These are phyloP conservation scores for Eupithecia inturbata DNA, from an alignment of 2,888 invertebrate genomes.

Conservation along the genomic window DNA sequence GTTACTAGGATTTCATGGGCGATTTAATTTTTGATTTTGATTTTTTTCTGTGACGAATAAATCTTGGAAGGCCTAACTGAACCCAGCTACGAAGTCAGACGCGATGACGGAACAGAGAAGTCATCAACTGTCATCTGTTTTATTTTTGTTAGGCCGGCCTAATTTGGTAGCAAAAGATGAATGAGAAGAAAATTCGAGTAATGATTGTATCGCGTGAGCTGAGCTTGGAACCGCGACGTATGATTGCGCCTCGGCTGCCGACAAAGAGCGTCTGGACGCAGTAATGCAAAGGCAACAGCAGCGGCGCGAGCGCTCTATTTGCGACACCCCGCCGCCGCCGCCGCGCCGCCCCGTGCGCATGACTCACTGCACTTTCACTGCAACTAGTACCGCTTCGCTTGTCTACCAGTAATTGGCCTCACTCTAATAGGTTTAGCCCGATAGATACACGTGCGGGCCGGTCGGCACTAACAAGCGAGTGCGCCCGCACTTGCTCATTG, in stretches of 20 bases:
- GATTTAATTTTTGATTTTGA: too few species aligned
- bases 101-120: not conserved
- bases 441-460: slow-evolving; percentile 37
- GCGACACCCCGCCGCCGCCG: slow-evolving; percentile 47
- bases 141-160: not conserved
- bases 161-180: not conserved
- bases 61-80: not conserved
- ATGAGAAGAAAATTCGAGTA: slow-evolving; percentile 1
- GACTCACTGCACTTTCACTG: slow-evolving; percentile 79
- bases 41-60: not conserved
- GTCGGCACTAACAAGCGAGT: slow-evolving; percentile 36
- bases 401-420: slow-evolving; percentile 65
- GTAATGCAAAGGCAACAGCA: slow-evolving; percentile 26
- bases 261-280: slow-evolving; percentile 17
- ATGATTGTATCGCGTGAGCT: slow-evolving; percentile 21
- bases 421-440: slow-evolving; percentile 55
- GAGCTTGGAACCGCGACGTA: slow-evolving; percentile 7
- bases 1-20: not conserved
- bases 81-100: not conserved
- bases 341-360: slow-evolving; percentile 48
- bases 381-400: slow-evolving; percentile 63
- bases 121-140: not conserved
- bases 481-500: slow-evolving; percentile 41
- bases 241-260: slow-evolving; percentile 5
- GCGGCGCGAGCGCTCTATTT: slow-evolving; percentile 63